phyloP scores from a whole-genome alignment of 2,113 vertebrate species.

The Suncus etruscus region DNA sequence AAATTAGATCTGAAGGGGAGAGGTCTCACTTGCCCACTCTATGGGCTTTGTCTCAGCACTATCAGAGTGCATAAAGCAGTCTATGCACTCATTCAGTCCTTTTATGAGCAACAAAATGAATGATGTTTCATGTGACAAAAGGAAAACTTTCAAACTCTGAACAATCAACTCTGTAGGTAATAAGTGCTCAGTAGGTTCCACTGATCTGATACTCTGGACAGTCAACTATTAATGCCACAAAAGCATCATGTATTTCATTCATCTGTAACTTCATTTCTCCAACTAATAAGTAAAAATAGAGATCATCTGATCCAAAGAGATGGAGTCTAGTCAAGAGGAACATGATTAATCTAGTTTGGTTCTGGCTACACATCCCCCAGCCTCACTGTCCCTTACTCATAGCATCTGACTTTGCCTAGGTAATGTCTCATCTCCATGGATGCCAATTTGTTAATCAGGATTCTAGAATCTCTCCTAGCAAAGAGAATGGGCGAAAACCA shows the following conservation, averaged over 20 bases:
- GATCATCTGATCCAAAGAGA: neutral
- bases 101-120: conserved; percentile 3
- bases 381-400: neutral
- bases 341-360: neutral
- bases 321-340: neutral
- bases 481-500: neutral
- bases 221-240: neutral
- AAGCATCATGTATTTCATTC: neutral
- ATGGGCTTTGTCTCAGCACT: neutral
- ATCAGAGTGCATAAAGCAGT: neutral
- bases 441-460: neutral
- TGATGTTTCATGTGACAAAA: neutral
- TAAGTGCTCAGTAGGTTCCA: neutral
- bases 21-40: neutral
- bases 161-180: neutral
- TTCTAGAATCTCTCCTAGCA: neutral
- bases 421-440: neutral
- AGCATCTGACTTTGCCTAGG: neutral
- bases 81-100: neutral
- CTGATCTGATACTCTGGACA: neutral
- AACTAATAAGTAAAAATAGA: conserved; percentile 22
- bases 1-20: neutral
- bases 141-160: neutral
- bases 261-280: neutral
- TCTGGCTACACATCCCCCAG: neutral